phyloP scores from a whole-genome alignment of 2,113 vertebrate genomes.

The Thamnaconus septentrionalis region DNA sequence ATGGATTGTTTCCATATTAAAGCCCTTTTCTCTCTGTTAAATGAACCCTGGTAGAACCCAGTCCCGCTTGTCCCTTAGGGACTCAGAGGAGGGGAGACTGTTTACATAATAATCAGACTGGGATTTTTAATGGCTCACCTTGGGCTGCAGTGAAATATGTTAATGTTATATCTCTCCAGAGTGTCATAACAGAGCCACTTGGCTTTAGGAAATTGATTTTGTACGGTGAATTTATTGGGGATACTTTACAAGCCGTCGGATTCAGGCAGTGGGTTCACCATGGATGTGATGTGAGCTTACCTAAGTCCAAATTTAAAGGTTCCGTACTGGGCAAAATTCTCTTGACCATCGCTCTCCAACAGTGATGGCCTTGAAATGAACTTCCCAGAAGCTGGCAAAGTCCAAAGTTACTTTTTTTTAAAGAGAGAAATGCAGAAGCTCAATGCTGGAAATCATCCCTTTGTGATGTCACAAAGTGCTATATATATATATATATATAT shows the following conservation, averaged over 20 bases:
- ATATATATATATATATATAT: no score
- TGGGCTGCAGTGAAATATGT: constrained; percentile 31
- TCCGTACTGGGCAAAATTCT: no score
- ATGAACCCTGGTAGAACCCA: constrained; percentile 48
- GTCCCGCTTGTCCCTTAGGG: constrained; percentile 52
- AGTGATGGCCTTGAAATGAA: no score
- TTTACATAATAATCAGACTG: constrained; percentile 62
- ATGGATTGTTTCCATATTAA: constrained; percentile 59
- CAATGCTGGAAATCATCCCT: no score
- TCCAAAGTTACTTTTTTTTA: no score
- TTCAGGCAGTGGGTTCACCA: constrained; percentile 16
- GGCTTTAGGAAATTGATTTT: constrained; percentile 28
- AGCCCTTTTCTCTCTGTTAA: constrained; percentile 55
- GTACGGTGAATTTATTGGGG: constrained; percentile 36
- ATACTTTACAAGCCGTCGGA: constrained; percentile 17
- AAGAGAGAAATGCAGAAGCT: no score
- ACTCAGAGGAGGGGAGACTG: constrained; percentile 49
- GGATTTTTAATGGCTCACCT: constrained; percentile 50
- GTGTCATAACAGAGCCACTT: constrained; percentile 33
- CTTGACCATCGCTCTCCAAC: no score
- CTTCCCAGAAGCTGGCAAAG: no score
- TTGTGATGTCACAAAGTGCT: no score
- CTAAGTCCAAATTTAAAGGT: no score
- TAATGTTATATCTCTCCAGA: constrained; percentile 44
- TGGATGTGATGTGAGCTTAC: constrained; percentile 16